Percentiles rank a stretch among this genome's conserved stretches.
phyloP scores from a whole-genome alignment of 2,113 vertebrate genomes.

The Morphnarchus princeps region DNA sequence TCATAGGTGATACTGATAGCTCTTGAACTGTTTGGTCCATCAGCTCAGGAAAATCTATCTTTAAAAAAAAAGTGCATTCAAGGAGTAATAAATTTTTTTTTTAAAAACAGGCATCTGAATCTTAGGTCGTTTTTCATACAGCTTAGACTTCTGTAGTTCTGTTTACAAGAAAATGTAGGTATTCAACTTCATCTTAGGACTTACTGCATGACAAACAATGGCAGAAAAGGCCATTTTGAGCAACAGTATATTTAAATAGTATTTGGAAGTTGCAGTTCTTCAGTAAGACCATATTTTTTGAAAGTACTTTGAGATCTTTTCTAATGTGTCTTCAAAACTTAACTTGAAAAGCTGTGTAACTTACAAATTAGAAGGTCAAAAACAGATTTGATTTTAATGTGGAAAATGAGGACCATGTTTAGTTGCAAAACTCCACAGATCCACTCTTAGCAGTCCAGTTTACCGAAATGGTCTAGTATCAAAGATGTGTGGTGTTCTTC shows the following conservation, averaged over 20 bases:
- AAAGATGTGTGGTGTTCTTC: not conserved
- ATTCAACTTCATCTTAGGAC: not conserved
- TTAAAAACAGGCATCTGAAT: not conserved
- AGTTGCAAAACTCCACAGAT: not conserved
- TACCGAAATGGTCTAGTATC: not conserved
- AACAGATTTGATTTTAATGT: not conserved
- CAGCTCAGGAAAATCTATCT: not conserved
- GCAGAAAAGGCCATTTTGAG: not conserved
- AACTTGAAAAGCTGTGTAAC: not conserved
- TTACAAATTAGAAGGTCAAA: not conserved
- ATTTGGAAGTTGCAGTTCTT: not conserved
- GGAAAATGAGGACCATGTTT: not conserved
- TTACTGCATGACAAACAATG: not conserved
- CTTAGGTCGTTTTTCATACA: not conserved
- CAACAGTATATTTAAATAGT: rapidly evolving
- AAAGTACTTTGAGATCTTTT: not conserved
- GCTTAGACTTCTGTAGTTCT: not conserved
- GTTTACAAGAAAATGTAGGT: not conserved
- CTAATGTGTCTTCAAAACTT: not conserved
- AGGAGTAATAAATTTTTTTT: not conserved
- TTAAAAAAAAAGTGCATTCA: not conserved
- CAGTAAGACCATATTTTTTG: not conserved
- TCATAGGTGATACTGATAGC: not conserved
- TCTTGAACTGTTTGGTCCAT: not conserved
- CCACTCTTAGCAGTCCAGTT: not conserved